Base-by-base conservation (phyloP, 2,888 invertebrate species). In the Uloborus plumipes region DNA sequence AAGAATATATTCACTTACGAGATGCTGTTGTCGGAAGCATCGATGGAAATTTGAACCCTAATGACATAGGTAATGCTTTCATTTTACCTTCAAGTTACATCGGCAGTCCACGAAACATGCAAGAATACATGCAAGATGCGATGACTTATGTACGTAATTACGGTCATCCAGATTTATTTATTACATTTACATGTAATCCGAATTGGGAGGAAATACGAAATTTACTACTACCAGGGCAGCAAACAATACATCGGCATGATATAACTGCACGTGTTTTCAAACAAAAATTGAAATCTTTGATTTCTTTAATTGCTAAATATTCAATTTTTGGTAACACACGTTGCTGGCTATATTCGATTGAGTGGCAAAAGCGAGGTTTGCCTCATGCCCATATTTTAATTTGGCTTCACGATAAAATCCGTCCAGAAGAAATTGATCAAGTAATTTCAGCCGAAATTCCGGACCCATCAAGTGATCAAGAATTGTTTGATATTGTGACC, bases 291-390 rank as follows among this genome's bases (percentile, higher is more conserved):
- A 70, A 84, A 15, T 84, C 71, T 22, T 51, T 88, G 11, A 76
- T 86, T 49, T 61, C 85, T 18, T 20, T 86, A n/a, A 67, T 88
- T 0, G 59, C 66, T 1, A 84, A 87, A 31, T 53, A 82, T 3
- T 3, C 84, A 1, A 47, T 86, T 4, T 85, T 88, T 67, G 88
- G 88, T 1, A 14, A 59, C 16, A 84, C 84, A 0, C 62, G 59
- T 0, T 86, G 86, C 2, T 85, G 80, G 65, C 84, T 87, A 61
- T 86, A 84, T 39, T 84, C 86, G 7, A 75, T 87, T n/a, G 88
- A 88, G 81, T 88, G 67, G 82, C 88, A 89, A 80, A 88, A 88
- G 65, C 31, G 87, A 20, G 88, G 88, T 9, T 84, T 89, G 22
- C 85, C 87, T 0, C 88, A 88, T 81, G 80, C 81, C 0, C 87